Evolutionary conservation across 2,888 invertebrate genomes (phyloP).

Genomic region (Lamproptera curius): DNA sequence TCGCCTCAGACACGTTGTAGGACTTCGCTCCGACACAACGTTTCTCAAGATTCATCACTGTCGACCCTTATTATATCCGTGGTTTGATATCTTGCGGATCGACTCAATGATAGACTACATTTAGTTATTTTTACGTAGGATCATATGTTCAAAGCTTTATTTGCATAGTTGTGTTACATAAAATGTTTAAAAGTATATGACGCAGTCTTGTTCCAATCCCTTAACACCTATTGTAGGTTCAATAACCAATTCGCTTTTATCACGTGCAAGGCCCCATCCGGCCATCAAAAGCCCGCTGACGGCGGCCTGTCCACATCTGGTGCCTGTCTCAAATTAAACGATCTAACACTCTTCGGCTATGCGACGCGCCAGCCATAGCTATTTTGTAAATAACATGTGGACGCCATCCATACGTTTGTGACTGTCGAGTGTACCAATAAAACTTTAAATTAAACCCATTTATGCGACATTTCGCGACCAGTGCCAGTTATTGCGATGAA

Average conservation of each 20-base stretch:
- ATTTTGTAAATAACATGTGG: constrained; percentile 20
- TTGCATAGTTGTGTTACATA: no score
- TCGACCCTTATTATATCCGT: constrained; percentile 11
- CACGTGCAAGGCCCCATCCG: constrained; percentile 55
- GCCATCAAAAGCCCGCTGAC: constrained; percentile 52
- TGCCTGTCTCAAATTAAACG: constrained; percentile 60
- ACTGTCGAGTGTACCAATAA: constrained; percentile 14
- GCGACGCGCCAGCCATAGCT: constrained; percentile 7
- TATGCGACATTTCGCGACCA: no score
- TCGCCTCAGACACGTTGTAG: constrained; percentile 26
- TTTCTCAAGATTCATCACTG: constrained; percentile 13
- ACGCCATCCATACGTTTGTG: not conserved
- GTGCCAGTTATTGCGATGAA: no score
- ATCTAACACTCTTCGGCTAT: constrained; percentile 33
- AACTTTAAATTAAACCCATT: no score
- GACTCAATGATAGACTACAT: not conserved
- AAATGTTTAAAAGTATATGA: no score
- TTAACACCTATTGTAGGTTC: constrained; percentile 32
- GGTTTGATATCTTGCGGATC: not conserved
- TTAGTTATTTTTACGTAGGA: no score
- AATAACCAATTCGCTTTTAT: constrained; percentile 56
- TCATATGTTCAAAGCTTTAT: no score
- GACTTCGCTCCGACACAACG: constrained; percentile 20
- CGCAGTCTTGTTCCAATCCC: constrained; percentile 3
- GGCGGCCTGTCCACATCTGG: constrained; percentile 68